Percentiles rank a stretch among this genome's conserved stretches.
Conservation (phyloP, 1,140 invertebrate genomes). For the Diabrotica virgifera region DNA sequence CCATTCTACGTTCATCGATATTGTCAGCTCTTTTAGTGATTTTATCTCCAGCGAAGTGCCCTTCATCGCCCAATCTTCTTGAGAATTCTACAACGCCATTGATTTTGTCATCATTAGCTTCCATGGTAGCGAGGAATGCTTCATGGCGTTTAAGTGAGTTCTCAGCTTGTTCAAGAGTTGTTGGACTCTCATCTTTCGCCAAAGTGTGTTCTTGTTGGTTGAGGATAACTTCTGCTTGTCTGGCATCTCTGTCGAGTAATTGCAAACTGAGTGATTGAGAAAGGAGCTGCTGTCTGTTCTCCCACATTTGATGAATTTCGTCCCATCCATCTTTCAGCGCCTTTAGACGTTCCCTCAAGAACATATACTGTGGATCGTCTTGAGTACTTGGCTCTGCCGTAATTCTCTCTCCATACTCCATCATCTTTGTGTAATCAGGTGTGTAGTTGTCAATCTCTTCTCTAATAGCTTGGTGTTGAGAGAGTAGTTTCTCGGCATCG, state of each 20-base stretch:
- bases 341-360: slow-evolving; percentile 92
- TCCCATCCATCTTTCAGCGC: slow-evolving; percentile 98
- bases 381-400: slow-evolving; percentile 73
- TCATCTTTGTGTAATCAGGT: slow-evolving; percentile 98
- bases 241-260: slow-evolving; percentile 93
- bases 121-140: slow-evolving; percentile 98
- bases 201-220: slow-evolving; percentile 97
- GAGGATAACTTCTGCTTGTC: slow-evolving; percentile 95
- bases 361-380: slow-evolving; percentile 98
- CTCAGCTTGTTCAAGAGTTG: slow-evolving; percentile 94
- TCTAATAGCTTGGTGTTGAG: slow-evolving; percentile 94
- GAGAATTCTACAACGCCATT: slow-evolving; percentile 93
- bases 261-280: slow-evolving; percentile 93
- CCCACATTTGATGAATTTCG: slow-evolving; percentile 99
- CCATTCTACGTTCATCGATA: slow-evolving; percentile 77
- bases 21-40: slow-evolving; percentile 94
- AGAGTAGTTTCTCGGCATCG: slow-evolving; percentile 94
- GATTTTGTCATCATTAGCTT: slow-evolving; percentile 99
- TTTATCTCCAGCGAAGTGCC: slow-evolving; percentile 90
- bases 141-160: slow-evolving; percentile 96
- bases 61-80: slow-evolving; percentile 81
- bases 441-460: slow-evolving; percentile 99
- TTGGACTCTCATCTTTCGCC: slow-evolving; percentile 84
- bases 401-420: slow-evolving; percentile 96
- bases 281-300: slow-evolving; percentile 91